These are phyloP conservation scores for Aldrovandia affinis DNA, from an alignment of 2,797 vertebrate genomes.

Conservation along the genomic window DNA sequence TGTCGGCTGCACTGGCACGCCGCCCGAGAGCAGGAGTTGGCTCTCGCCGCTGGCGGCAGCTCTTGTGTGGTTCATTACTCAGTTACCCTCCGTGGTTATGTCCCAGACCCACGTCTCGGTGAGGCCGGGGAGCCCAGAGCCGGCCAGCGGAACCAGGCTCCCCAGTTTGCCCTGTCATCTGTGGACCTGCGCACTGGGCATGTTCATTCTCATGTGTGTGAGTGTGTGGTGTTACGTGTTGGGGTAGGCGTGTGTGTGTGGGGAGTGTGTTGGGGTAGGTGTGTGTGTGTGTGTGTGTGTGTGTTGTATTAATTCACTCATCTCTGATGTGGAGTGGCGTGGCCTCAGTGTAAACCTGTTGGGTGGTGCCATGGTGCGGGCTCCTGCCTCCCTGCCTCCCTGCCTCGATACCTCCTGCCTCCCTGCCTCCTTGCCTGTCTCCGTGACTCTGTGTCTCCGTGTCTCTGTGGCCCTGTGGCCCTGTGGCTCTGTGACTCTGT, in stretches of 20 bases:
- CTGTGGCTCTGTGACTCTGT: no score
- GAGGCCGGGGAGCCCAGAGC: background rate
- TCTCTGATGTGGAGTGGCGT: background rate
- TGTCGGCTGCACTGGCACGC: background rate
- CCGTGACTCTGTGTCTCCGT: no score
- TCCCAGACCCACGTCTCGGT: background rate
- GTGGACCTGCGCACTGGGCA: background rate
- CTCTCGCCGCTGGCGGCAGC: background rate
- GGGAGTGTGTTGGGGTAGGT: background rate
- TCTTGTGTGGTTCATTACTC: background rate
- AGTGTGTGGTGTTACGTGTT: no score
- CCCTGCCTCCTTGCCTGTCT: no score
- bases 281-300: background rate
- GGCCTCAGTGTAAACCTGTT: background rate
- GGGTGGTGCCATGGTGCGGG: background rate
- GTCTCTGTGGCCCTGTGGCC: no score
- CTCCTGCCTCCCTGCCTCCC: no score
- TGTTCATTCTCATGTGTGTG: background rate
- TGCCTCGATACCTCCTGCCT: no score
- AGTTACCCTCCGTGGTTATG: background rate
- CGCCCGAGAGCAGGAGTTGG: background rate
- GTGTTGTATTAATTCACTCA: background rate
- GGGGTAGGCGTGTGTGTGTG: background rate
- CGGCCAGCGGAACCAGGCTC: background rate
- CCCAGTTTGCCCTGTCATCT: background rate